These are phyloP conservation scores for Oreotrochilus melanogaster DNA, from an alignment of 2,113 vertebrate species.

Conservation along the genomic window DNA sequence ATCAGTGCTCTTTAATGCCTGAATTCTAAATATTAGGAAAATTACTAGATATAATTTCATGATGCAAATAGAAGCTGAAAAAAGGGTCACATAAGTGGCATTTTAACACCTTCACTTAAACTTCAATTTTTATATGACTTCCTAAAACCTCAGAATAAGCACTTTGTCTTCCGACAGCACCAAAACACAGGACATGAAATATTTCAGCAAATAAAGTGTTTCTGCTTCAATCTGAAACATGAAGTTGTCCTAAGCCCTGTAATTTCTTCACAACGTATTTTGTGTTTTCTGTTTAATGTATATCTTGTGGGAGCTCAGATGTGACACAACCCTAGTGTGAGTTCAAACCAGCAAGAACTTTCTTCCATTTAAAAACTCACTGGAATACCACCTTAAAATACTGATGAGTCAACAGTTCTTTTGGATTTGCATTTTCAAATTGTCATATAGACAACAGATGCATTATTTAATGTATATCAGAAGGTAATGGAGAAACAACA, in stretches of 20 bases:
- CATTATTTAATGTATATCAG: background rate
- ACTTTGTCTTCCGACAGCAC: background rate
- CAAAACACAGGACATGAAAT: background rate
- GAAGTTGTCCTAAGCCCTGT: background rate
- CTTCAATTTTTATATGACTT: background rate
- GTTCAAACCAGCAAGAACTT: background rate
- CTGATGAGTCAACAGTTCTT: background rate
- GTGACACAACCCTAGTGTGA: background rate
- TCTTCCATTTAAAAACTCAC: background rate
- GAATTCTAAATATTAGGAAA: background rate
- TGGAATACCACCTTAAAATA: background rate
- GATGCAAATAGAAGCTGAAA: background rate
- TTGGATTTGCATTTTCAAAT: background rate
- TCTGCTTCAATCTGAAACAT: background rate
- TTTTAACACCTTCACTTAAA: background rate
- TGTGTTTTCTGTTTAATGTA: background rate
- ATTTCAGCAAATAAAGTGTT: background rate
- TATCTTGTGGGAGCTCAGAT: background rate
- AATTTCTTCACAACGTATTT: fast-evolving
- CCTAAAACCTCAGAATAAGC: background rate
- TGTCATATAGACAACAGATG: background rate
- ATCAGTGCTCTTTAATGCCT: background rate
- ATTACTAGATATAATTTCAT: background rate
- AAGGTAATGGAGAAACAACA: background rate
- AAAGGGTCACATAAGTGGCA: background rate